Evolutionary conservation across 2,888 invertebrate genomes (phyloP).

Genomic region (Loripinus fragilis): DNA sequence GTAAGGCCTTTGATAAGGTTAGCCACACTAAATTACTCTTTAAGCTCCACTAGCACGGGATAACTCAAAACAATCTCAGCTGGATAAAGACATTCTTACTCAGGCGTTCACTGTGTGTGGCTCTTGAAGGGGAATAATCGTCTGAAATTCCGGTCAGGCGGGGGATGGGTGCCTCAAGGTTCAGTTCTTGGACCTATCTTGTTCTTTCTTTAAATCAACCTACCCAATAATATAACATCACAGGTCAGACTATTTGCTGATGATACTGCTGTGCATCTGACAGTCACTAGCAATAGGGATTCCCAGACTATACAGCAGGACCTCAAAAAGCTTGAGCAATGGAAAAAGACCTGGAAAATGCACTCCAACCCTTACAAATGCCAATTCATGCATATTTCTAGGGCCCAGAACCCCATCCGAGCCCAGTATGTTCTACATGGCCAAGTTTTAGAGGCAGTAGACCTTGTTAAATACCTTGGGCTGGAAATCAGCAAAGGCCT

Average conservation of each 20-base stretch:
- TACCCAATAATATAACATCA: neutral
- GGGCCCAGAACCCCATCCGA: conserved; percentile 4
- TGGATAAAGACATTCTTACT: neutral
- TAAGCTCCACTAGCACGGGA: neutral
- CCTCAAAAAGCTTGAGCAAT: neutral
- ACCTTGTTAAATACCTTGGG: conserved; percentile 1
- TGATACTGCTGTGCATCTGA: neutral
- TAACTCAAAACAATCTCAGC: neutral
- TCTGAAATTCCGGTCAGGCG: neutral
- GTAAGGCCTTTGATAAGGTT: neutral
- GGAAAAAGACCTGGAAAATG: neutral
- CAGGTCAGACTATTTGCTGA: neutral
- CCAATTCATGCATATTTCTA: conserved; percentile 17
- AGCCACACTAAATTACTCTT: neutral
- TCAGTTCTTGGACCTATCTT: neutral
- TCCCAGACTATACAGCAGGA: neutral
- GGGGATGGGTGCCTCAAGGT: neutral
- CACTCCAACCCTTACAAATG: conserved; percentile 23
- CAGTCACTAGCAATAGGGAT: neutral
- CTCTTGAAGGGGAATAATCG: neutral
- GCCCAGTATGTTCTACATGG: conserved; percentile 5
- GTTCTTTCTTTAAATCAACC: neutral
- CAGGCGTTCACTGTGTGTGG: neutral
- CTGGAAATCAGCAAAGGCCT: conserved; percentile 13
- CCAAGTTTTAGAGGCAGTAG: neutral